phyloP scores from a whole-genome alignment of 2,888 invertebrate species.

The Tetrapedia diversipes region DNA sequence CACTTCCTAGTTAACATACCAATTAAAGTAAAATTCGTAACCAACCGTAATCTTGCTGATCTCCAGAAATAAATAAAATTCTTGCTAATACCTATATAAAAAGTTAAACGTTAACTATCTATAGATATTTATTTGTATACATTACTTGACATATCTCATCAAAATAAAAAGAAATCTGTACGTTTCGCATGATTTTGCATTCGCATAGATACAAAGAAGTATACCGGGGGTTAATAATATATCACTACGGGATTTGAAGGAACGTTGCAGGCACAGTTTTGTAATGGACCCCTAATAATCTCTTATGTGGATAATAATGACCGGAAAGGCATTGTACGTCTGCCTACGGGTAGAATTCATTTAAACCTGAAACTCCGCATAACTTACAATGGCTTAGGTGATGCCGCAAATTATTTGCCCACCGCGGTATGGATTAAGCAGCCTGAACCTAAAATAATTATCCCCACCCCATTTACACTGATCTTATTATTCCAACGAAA shows the following conservation, averaged over 20 bases:
- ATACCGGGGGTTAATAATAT: slow-evolving; percentile 44
- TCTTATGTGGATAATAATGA: slow-evolving; percentile 72
- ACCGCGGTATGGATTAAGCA: slow-evolving; percentile 67
- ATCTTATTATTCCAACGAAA: slow-evolving; percentile 66
- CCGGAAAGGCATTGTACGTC: slow-evolving; percentile 67
- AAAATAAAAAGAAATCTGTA: no score
- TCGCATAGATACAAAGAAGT: slow-evolving; percentile 1
- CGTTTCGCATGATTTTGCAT: neutral
- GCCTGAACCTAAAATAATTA: slow-evolving; percentile 71
- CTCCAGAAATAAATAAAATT: no score
- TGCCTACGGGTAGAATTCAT: slow-evolving; percentile 65
- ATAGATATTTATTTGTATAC: no score
- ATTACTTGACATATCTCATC: neutral
- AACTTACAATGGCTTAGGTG: slow-evolving; percentile 75
- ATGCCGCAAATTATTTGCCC: slow-evolving; percentile 76
- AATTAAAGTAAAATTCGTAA: no score
- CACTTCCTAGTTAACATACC: no score
- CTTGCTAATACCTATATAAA: no score
- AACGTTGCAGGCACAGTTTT: slow-evolving; percentile 61
- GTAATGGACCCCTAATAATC: slow-evolving; percentile 67
- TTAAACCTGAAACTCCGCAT: slow-evolving; percentile 68
- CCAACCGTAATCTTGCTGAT: no score
- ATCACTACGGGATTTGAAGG: slow-evolving; percentile 62
- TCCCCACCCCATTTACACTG: slow-evolving; percentile 59
- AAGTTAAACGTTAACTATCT: no score